Evolutionary conservation across 1,140 invertebrate genomes (phyloP).

Genomic region (Arion vulgaris): DNA sequence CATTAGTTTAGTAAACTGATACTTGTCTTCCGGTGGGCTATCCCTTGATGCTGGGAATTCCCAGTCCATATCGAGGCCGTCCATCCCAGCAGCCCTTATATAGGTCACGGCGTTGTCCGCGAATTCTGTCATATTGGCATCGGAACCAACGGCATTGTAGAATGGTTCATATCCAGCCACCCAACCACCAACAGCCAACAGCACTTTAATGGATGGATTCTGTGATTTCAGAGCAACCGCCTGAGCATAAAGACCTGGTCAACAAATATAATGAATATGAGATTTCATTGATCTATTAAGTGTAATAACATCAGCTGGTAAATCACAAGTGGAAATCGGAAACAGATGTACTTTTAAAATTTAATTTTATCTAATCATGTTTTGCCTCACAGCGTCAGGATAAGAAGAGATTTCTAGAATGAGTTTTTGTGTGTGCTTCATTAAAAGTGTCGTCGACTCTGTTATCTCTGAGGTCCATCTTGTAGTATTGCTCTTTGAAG

Average conservation of each 20-base stretch:
- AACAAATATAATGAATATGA: too few species aligned
- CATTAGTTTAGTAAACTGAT: constrained; percentile 46
- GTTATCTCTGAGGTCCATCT: too few species aligned
- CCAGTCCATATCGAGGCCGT: constrained; percentile 60
- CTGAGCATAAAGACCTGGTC: constrained; percentile 38
- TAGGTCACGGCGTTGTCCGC: constrained; percentile 82
- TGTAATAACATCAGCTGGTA: too few species aligned
- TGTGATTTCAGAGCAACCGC: constrained; percentile 51
- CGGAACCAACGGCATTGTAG: constrained; percentile 49
- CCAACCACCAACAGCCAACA: constrained; percentile 96
- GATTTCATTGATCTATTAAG: too few species aligned
- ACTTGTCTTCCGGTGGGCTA: constrained; percentile 48
- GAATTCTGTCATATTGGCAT: constrained; percentile 49
- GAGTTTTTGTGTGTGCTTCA: too few species aligned
- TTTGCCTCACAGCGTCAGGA: too few species aligned
- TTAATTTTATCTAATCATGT: too few species aligned
- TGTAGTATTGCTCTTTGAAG: too few species aligned
- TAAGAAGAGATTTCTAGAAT: too few species aligned
- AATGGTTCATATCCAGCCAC: constrained; percentile 90
- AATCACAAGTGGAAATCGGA: too few species aligned
- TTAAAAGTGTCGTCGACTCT: too few species aligned
- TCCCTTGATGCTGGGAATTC: constrained; percentile 57
- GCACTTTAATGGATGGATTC: constrained; percentile 86
- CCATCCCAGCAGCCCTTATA: constrained; percentile 78
- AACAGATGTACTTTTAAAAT: too few species aligned